phyloP scores from a whole-genome alignment of 2,797 vertebrate genomes.

The Mus minutoides region DNA sequence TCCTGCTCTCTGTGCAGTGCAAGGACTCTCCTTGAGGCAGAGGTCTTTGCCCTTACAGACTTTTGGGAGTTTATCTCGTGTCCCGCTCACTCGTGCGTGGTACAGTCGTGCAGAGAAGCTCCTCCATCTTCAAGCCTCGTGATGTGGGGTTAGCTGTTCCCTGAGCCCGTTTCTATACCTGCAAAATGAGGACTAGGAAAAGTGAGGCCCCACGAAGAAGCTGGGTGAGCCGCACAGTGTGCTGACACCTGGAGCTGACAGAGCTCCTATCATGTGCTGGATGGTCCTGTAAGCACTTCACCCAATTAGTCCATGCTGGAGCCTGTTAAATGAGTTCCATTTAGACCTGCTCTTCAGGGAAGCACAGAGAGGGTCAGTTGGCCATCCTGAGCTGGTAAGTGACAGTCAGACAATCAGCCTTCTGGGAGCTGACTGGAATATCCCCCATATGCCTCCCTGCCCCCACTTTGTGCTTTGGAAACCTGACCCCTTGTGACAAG shows the following conservation, averaged over 20 bases:
- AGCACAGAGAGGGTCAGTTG: not conserved
- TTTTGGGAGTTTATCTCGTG: not conserved
- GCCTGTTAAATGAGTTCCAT: not conserved
- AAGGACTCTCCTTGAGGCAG: not conserved
- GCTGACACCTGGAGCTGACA: too few species aligned
- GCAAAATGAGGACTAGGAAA: not conserved
- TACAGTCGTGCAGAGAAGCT: not conserved
- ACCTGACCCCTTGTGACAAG: not conserved
- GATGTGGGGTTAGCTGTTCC: not conserved
- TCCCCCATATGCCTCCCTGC: not conserved
- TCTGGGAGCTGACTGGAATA: not conserved
- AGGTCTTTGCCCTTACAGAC: not conserved
- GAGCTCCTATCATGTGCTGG: not conserved
- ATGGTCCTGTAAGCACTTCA: not conserved
- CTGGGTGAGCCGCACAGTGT: not conserved
- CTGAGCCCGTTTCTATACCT: not conserved
- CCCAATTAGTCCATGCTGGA: not conserved
- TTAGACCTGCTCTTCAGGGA: not conserved
- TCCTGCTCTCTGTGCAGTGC: not conserved
- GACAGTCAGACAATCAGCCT: not conserved
- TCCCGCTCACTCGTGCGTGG: not conserved
- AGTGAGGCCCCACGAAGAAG: not conserved
- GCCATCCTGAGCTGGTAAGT: not conserved
- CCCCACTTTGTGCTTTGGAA: not conserved
- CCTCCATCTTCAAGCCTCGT: not conserved